phyloP scores from a whole-genome alignment of 2,888 invertebrate genomes.

The Hirtodrosophila duncani region DNA sequence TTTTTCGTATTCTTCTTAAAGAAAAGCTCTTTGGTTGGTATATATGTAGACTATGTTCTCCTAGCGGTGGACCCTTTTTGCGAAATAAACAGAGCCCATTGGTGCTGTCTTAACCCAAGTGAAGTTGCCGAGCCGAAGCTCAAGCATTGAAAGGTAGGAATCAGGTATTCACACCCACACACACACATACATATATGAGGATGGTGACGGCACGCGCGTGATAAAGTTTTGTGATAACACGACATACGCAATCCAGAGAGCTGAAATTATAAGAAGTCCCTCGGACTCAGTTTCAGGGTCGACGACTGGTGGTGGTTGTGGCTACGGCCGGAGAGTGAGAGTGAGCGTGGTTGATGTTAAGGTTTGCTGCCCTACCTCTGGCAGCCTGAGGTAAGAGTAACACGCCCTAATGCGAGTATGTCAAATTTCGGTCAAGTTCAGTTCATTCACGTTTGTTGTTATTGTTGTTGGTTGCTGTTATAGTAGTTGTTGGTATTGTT shows the following conservation, averaged over 20 bases:
- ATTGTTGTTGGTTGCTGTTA: conserved; percentile 4
- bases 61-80: background rate
- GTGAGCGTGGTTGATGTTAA: too few species aligned
- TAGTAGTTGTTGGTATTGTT: conserved; percentile 2
- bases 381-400: too few species aligned
- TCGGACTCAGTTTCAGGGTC: conserved; percentile 2
- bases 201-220: conserved; percentile 56
- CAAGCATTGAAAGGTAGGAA: background rate
- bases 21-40: too few species aligned
- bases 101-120: conserved; percentile 17
- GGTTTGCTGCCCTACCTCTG: too few species aligned
- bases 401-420: conserved; percentile 11
- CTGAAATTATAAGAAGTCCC: background rate
- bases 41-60: background rate
- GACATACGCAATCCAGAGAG: conserved; percentile 26
- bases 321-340: background rate
- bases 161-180: conserved; percentile 1
- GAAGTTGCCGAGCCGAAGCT: conserved; percentile 15
- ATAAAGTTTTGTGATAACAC: conserved; percentile 62
- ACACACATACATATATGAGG: background rate
- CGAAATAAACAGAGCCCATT: too few species aligned
- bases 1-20: too few species aligned
- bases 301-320: conserved; percentile 2
- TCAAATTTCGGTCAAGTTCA: conserved; percentile 39
- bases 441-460: conserved; percentile 14